Percentiles rank a stretch among this genome's conserved stretches.
Evolutionary conservation across 2,888 invertebrate genomes (phyloP).

Genomic region (Nebria brevicollis): DNA sequence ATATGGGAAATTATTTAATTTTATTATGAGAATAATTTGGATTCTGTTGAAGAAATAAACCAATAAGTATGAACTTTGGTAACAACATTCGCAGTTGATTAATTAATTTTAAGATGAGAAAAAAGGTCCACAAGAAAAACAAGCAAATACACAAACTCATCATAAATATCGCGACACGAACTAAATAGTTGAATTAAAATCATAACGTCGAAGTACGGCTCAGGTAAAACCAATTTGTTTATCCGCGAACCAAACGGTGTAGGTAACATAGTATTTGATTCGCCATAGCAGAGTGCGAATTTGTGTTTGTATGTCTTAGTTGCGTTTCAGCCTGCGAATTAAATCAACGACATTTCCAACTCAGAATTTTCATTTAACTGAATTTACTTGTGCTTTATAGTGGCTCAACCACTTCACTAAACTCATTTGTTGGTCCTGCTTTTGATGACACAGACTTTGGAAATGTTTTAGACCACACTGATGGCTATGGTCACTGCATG

Average conservation of each 20-base stretch:
- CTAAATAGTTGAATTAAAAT: background rate
- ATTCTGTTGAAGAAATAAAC: too few relatives aligned
- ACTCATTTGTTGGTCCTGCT: background rate
- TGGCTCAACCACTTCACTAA: background rate
- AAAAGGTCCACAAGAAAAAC: background rate
- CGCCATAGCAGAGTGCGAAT: background rate
- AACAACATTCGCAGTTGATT: background rate
- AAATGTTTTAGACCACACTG: background rate
- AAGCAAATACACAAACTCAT: background rate
- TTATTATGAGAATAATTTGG: too few relatives aligned
- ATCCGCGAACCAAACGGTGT: background rate
- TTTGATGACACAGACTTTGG: background rate
- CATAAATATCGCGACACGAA: too few relatives aligned
- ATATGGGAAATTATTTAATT: too few relatives aligned
- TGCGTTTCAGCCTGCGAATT: background rate
- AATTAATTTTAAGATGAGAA: background rate
- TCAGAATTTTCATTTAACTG: background rate
- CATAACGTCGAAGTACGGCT: background rate
- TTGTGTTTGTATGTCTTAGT: background rate
- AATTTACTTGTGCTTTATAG: background rate
- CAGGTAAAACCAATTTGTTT: background rate
- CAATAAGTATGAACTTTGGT: too few relatives aligned
- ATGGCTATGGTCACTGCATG: background rate
- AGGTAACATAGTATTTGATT: too few relatives aligned
- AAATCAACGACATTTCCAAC: background rate